Percentiles rank a stretch among this genome's conserved stretches.
Evolutionary conservation across 37 sponge, comb jelly and placozoan genomes (phyloP).

Genomic region (Chondrilla cf. caribensis): DNA sequence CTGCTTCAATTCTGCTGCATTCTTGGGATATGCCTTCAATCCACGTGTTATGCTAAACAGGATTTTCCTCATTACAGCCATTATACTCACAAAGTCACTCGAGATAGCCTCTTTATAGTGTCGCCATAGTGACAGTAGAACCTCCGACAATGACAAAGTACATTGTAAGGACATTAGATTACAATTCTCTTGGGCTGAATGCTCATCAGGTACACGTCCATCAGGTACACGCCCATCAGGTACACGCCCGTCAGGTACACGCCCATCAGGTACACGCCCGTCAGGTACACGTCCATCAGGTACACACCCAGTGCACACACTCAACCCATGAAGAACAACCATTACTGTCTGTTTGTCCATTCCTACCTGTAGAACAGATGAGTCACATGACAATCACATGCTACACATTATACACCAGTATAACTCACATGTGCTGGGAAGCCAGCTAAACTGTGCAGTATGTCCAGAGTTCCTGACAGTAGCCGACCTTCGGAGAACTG

Average conservation of each 20-base stretch:
- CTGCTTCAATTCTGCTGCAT: not conserved
- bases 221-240: no score
- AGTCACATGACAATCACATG: conserved; percentile 3
- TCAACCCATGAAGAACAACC: not conserved
- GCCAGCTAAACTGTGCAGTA: not conserved
- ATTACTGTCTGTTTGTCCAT: conserved; percentile 8
- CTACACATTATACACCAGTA: not conserved
- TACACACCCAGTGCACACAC: not conserved
- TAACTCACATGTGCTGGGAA: conserved; percentile 6
- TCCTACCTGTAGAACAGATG: not conserved
- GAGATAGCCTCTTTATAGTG: not conserved
- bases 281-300: not conserved
- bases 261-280: not conserved
- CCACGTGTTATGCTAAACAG: not conserved
- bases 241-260: not conserved
- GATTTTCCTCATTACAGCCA: conserved; percentile 24
- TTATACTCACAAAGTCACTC: not conserved
- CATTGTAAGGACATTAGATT: no score
- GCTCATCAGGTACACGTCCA: no score
- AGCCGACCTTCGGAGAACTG: not conserved
- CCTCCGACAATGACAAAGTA: not conserved
- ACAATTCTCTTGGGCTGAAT: no score
- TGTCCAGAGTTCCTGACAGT: not conserved
- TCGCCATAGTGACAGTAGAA: conserved; percentile 19
- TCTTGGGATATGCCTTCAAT: not conserved